Percentiles rank a stretch among this genome's conserved stretches.
phyloP scores from a whole-genome alignment of 2,797 vertebrate genomes.

The Hypotaenidia okinawae region DNA sequence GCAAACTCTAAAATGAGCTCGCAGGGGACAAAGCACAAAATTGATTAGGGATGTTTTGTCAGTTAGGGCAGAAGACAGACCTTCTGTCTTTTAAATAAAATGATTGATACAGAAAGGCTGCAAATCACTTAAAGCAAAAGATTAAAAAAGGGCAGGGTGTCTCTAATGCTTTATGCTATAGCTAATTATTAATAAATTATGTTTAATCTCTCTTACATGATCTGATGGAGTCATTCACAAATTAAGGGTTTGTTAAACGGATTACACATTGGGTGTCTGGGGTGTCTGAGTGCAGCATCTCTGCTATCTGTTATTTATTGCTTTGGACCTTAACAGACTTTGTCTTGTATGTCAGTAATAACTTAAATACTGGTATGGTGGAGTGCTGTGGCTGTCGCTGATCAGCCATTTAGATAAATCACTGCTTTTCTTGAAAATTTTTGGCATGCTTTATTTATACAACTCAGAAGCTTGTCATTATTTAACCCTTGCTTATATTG shows the following conservation, averaged over 20 bases:
- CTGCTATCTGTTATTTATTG: background rate
- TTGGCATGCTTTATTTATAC: background rate
- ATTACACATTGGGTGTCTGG: background rate
- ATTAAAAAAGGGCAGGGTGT: background rate
- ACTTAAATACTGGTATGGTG: background rate
- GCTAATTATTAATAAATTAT: constrained; percentile 29
- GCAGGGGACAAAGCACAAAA: background rate
- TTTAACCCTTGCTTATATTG: background rate
- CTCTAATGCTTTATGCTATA: constrained; percentile 8
- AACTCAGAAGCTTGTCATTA: background rate
- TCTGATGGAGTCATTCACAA: background rate
- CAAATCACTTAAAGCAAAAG: background rate
- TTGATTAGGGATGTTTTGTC: background rate
- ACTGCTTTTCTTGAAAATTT: background rate
- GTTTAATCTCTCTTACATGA: constrained; percentile 37
- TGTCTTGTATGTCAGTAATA: background rate
- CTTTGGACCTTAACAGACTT: background rate
- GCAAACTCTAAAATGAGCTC: background rate
- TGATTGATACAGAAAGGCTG: background rate
- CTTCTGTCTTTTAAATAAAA: background rate
- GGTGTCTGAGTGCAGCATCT: background rate
- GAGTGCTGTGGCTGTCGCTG: background rate
- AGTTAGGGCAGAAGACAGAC: background rate
- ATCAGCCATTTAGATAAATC: background rate
- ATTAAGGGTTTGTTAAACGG: background rate